Percentiles rank a stretch among this genome's conserved stretches.
phyloP scores from a whole-genome alignment of 2,888 invertebrate genomes.

The Leptura quadrifasciata region DNA sequence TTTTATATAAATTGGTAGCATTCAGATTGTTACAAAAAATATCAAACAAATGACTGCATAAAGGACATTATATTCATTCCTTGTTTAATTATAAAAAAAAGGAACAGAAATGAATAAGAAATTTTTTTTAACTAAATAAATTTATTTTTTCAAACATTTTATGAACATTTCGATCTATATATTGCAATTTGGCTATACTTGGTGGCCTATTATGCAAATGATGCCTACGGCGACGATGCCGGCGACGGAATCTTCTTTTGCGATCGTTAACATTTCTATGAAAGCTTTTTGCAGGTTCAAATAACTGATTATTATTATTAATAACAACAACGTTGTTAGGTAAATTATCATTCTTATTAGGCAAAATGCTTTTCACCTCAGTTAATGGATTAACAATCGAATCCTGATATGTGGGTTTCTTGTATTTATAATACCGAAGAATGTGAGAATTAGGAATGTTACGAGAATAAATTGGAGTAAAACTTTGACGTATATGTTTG shows the following conservation, averaged over 20 bases:
- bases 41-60: no score
- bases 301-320: conserved; percentile 22
- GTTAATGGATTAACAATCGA: neutral
- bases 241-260: neutral
- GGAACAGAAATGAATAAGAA: neutral
- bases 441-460: neutral
- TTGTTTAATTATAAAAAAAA: no score
- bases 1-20: no score
- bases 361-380: neutral
- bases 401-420: neutral
- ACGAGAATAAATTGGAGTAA: neutral
- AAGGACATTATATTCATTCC: no score
- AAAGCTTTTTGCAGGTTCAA: neutral
- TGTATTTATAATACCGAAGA: neutral
- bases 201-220: neutral
- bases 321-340: conserved; percentile 30
- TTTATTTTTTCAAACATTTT: neutral
- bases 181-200: conserved; percentile 5
- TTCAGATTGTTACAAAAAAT: no score
- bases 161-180: neutral
- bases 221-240: neutral
- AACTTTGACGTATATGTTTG: neutral
- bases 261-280: neutral
- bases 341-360: neutral
- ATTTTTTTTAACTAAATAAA: neutral